Conservation (phyloP, 2,888 invertebrate genomes). For the Gortyna flavago region DNA sequence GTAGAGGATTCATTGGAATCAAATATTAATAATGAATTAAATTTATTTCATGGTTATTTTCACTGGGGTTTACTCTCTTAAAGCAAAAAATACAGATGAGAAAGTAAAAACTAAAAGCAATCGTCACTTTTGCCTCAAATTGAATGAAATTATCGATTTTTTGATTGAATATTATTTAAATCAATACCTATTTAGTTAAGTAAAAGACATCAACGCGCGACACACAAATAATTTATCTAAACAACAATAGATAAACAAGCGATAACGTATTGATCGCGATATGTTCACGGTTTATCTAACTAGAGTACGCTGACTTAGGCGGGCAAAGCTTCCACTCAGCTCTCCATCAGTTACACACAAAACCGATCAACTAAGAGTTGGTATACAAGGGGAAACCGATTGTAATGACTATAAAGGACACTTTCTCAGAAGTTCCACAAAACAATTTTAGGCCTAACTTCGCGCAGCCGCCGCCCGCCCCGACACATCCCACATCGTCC, state of each 20-base stretch:
- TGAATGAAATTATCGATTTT: neutral
- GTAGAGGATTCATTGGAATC: neutral
- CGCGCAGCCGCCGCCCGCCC: conserved; percentile 78
- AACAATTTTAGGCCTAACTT: conserved; percentile 82
- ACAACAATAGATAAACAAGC: conserved; percentile 77
- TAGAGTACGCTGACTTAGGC: conserved; percentile 72
- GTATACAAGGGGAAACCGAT: conserved; percentile 77
- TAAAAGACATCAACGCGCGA: conserved; percentile 88
- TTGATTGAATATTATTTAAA: neutral
- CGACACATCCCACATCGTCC: conserved; percentile 70
- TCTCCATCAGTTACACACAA: conserved; percentile 37
- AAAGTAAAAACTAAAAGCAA: neutral
- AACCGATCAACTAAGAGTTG: conserved; percentile 71
- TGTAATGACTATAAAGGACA: conserved; percentile 83
- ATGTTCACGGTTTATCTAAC: conserved; percentile 75
- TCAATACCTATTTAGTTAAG: conserved; percentile 60
- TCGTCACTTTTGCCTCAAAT: neutral
- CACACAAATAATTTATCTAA: conserved; percentile 79
- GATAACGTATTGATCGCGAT: conserved; percentile 86
- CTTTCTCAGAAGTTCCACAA: conserved; percentile 82
- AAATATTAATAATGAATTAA: neutral
- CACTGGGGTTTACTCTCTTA: conserved; percentile 21
- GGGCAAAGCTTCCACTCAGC: conserved; percentile 70
- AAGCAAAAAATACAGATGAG: neutral
- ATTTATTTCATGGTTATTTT: conserved; percentile 4